A percentile compares a stretch with the other conserved stretches of the same genome.
Conservation (phyloP, 2,113 vertebrate species). For the Notothenia coriiceps region DNA sequence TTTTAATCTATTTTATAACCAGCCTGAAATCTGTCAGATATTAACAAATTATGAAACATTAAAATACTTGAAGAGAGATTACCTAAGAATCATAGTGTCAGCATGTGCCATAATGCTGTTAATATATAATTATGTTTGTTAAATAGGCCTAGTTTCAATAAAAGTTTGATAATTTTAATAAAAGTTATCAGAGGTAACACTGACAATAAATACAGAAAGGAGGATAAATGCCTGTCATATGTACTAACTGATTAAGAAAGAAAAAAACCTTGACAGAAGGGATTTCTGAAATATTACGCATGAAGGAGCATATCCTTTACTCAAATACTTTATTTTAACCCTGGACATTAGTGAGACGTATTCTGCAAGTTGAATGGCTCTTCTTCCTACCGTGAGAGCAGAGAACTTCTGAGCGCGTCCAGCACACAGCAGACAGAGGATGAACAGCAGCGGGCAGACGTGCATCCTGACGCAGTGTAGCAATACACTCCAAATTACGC, state of each 20-base stretch:
- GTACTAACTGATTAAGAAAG: background rate
- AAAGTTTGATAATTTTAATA: background rate
- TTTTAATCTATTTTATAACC: slow-evolving; percentile 4
- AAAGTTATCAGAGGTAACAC: background rate
- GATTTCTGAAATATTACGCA: slow-evolving; percentile 10
- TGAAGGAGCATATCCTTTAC: background rate
- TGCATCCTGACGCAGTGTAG: slow-evolving; percentile 81
- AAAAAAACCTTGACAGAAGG: background rate
- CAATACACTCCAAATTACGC: slow-evolving; percentile 75
- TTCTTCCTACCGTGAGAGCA: slow-evolving; percentile 85
- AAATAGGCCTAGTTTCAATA: background rate
- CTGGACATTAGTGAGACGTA: background rate
- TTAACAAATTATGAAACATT: background rate
- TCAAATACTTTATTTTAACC: background rate
- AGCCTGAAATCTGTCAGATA: slow-evolving; percentile 5
- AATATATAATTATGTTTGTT: background rate
- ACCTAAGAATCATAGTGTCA: background rate
- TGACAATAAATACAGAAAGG: background rate
- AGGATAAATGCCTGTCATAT: background rate
- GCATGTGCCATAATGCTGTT: background rate
- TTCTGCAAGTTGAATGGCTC: slow-evolving; percentile 1
- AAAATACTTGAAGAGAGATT: background rate
- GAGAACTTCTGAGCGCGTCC: slow-evolving; percentile 85
- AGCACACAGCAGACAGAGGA: slow-evolving; percentile 79
- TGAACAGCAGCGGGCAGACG: slow-evolving; percentile 77